A percentile compares a stretch with the other conserved stretches of the same genome.
Conservation (phyloP, 2,113 vertebrate genomes). For the Gracilinanus agilis region DNA sequence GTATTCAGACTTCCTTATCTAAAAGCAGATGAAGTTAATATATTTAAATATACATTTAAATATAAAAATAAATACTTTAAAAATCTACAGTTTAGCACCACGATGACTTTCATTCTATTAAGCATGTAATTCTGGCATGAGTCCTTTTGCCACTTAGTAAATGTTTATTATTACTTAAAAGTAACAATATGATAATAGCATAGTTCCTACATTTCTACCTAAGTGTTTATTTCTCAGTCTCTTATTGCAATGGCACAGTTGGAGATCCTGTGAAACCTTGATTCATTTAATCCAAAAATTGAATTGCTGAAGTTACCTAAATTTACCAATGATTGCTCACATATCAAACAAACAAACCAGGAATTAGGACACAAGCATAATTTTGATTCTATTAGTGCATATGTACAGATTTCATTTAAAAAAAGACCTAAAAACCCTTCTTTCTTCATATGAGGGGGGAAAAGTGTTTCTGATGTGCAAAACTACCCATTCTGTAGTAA, state of each 20-base stretch:
- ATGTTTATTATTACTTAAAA: background rate
- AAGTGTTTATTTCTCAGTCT: background rate
- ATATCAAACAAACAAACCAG: background rate
- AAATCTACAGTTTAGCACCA: background rate
- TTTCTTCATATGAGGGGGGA: background rate
- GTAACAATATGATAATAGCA: background rate
- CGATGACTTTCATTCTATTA: background rate
- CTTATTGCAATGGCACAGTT: background rate
- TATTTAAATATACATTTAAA: background rate
- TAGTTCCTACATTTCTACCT: background rate
- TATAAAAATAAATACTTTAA: too few species aligned
- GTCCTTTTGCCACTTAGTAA: background rate
- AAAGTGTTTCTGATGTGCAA: background rate
- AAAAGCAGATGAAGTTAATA: constrained; percentile 2
- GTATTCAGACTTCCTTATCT: background rate
- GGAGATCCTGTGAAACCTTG: background rate
- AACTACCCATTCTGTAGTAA: background rate
- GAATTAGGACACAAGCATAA: background rate
- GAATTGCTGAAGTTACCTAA: background rate
- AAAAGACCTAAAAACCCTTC: background rate
- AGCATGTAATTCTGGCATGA: background rate
- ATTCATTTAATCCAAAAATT: background rate
- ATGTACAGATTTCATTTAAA: background rate
- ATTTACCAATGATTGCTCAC: background rate
- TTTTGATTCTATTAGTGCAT: background rate